Percentiles rank a stretch among this genome's conserved stretches.
These are phyloP conservation scores for Aphaenogaster ashmeadi DNA, from an alignment of 1,140 invertebrate genomes.

Conservation along the genomic window DNA sequence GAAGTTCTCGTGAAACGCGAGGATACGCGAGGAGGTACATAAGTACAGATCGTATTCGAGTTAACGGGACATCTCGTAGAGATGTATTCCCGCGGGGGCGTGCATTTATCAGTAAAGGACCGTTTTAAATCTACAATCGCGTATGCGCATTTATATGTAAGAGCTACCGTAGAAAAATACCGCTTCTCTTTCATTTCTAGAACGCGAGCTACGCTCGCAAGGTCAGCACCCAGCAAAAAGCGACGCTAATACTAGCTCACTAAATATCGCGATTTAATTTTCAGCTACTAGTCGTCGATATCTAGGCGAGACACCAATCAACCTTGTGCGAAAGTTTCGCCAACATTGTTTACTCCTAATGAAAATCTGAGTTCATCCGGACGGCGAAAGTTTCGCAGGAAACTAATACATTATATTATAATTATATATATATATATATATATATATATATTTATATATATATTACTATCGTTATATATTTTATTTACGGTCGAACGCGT, in stretches of 20 bases:
- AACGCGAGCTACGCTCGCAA: conserved; percentile 6
- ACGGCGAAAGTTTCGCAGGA: conserved; percentile 49
- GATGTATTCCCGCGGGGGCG: not conserved
- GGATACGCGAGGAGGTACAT: conserved; percentile 7
- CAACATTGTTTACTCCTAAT: not conserved
- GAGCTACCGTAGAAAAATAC: conserved; percentile 61
- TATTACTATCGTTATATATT: conserved; percentile 43
- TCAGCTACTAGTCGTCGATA: conserved; percentile 24
- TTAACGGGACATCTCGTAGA: conserved; percentile 13
- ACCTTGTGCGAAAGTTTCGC: conserved; percentile 16
- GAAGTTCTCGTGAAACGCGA: conserved; percentile 1
- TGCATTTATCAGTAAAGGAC: conserved; percentile 28
- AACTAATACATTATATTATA: conserved; percentile 7
- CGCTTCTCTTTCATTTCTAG: conserved; percentile 20
- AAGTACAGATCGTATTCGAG: conserved; percentile 43
- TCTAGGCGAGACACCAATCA: conserved; percentile 5
- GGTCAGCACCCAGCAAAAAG: conserved; percentile 11
- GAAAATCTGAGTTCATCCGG: not conserved
- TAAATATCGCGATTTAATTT: conserved; percentile 38
- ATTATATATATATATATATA: conserved; percentile 33
- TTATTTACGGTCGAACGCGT: conserved; percentile 34
- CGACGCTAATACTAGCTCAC: conserved; percentile 20
- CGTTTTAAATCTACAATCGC: conserved; percentile 32
- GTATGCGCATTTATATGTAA: conserved; percentile 40
- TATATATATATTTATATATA: conserved; percentile 42